Conservation (phyloP, 2,888 invertebrate genomes). For the Auanema freiburgensis region DNA sequence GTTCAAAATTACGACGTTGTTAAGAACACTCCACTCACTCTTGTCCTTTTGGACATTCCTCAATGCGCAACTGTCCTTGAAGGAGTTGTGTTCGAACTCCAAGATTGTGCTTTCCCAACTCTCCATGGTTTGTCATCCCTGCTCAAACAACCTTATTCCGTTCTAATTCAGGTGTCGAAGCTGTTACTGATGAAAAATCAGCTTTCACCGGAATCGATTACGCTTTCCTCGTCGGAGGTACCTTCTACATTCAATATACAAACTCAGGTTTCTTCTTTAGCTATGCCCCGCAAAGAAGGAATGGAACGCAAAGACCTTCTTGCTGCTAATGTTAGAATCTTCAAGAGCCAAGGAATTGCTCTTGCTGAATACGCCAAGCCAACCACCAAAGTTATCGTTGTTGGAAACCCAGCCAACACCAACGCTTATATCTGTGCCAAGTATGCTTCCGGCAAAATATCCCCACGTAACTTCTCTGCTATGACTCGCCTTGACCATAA, state of each 20-base stretch:
- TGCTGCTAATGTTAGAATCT: slow-evolving; percentile 95
- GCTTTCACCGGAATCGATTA: slow-evolving; percentile 96
- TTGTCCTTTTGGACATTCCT: slow-evolving; percentile 90
- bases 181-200: slow-evolving; percentile 82
- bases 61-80: slow-evolving; percentile 94
- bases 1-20: too few species aligned
- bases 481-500: slow-evolving; percentile 99
- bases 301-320: slow-evolving; percentile 98
- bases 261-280: slow-evolving; percentile 74
- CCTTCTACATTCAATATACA: slow-evolving; percentile 13
- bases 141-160: too few species aligned
- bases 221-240: slow-evolving; percentile 90
- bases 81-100: slow-evolving; percentile 95
- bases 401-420: slow-evolving; percentile 98
- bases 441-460: slow-evolving; percentile 88
- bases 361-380: slow-evolving; percentile 86
- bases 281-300: slow-evolving; percentile 94
- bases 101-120: slow-evolving; percentile 90
- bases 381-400: slow-evolving; percentile 87
- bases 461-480: slow-evolving; percentile 91
- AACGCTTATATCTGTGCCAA: slow-evolving; percentile 93
- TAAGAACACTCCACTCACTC: slow-evolving; percentile 73
- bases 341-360: slow-evolving; percentile 93
- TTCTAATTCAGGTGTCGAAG: slow-evolving; percentile 73
- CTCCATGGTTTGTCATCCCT: slow-evolving; percentile 72